Evolutionary conservation across 2,797 vertebrate species (phyloP).

Genomic region (Uromys caudimaculatus): DNA sequence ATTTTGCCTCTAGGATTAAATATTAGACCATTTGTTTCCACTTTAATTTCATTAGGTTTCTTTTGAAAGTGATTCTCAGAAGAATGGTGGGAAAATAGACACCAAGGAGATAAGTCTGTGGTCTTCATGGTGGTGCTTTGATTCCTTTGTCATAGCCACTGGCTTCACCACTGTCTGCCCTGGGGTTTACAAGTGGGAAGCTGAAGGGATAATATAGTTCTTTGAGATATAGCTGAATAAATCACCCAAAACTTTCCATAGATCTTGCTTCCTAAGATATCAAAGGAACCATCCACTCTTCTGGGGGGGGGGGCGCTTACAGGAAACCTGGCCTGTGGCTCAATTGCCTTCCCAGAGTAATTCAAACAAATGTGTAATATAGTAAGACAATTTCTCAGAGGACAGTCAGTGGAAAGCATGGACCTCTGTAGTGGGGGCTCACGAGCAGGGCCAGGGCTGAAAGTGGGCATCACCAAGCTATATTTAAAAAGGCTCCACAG

Average conservation of each 20-base stretch:
- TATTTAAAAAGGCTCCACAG: not conserved
- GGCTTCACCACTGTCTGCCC: not conserved
- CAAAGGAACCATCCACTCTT: not conserved
- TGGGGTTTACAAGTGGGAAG: not conserved
- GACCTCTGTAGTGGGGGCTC: not conserved
- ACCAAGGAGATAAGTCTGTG: not conserved
- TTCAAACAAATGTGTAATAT: not conserved
- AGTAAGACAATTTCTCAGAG: not conserved
- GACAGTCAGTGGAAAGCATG: not conserved
- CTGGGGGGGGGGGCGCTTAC: not conserved
- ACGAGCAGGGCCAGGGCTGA: not conserved
- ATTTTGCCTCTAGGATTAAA: slow-evolving; percentile 16
- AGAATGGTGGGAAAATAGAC: slow-evolving; percentile 24
- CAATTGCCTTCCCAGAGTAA: not conserved
- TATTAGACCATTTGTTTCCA: slow-evolving; percentile 14
- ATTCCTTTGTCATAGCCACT: not conserved
- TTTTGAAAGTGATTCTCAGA: slow-evolving; percentile 24
- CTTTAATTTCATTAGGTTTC: not conserved
- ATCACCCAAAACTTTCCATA: not conserved
- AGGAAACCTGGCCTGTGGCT: not conserved
- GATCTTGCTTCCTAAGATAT: not conserved
- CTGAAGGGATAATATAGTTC: not conserved
- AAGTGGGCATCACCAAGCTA: not conserved
- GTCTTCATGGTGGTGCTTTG: not conserved
- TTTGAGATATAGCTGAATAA: not conserved